A percentile compares a stretch with the other conserved stretches of the same genome.
Evolutionary conservation across 92 coral and sea anemone genomes (phyloP).

Genomic region (Zoanthus sansibaricus): DNA sequence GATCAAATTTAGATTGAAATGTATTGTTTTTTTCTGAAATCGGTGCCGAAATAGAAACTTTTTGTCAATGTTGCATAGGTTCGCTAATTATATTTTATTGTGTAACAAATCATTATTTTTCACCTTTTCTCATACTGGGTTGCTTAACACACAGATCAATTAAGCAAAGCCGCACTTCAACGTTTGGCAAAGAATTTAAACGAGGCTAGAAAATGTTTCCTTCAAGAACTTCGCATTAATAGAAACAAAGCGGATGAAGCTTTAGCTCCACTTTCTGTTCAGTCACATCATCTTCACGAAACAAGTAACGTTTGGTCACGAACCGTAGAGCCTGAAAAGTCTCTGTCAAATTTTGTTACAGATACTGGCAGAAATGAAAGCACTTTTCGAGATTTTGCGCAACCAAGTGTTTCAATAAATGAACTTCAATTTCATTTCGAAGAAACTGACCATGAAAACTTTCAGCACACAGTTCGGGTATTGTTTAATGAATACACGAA

Average conservation of each 20-base stretch:
- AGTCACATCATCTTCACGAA: background rate
- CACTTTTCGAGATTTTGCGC: background rate
- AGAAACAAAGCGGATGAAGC: conserved; percentile 26
- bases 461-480: background rate
- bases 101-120: no score
- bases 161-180: background rate
- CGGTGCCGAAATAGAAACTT: no score
- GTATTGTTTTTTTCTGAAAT: no score
- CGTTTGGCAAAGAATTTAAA: conserved; percentile 21
- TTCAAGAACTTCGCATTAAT: conserved; percentile 34
- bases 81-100: no score
- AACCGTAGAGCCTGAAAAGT: background rate
- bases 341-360: background rate
- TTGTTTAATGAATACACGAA: background rate
- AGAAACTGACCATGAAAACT: background rate
- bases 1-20: no score
- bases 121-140: background rate
- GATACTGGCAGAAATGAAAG: background rate
- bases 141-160: background rate
- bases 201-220: conserved; percentile 4
- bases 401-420: background rate
- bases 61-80: no score
- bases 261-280: background rate
- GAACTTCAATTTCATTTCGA: background rate
- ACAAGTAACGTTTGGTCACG: background rate